phyloP scores from a whole-genome alignment of 2,113 vertebrate genomes.

The Trogon melanurus region DNA sequence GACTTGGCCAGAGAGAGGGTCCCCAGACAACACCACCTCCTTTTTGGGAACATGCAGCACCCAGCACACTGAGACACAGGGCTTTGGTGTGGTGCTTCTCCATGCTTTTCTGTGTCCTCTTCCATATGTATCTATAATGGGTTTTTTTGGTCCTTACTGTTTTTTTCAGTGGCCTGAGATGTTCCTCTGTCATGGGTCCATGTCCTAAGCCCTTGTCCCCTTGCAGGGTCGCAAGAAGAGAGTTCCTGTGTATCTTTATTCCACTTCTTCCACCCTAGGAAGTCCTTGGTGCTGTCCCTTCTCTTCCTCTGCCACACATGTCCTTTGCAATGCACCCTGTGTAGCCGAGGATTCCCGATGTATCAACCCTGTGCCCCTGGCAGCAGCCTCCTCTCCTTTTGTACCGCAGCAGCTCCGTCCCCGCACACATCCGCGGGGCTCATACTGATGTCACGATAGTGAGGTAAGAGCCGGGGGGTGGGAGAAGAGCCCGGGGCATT shows the following conservation, averaged over 20 bases:
- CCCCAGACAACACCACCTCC: not conserved
- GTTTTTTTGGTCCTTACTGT: not conserved
- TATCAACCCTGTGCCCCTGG: too few species aligned
- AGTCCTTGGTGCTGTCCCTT: not conserved
- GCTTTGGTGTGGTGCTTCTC: not conserved
- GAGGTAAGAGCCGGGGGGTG: not conserved
- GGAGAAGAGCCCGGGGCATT: not conserved
- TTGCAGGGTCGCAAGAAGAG: not conserved
- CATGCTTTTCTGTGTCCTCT: fast-evolving
- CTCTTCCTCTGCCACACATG: not conserved
- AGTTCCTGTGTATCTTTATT: not conserved
- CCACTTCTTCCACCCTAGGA: not conserved
- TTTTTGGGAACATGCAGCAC: not conserved
- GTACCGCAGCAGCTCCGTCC: not conserved
- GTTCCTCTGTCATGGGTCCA: not conserved
- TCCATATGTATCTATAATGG: not conserved
- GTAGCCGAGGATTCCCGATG: not conserved
- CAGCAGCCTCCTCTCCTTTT: not conserved
- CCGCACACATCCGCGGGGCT: not conserved
- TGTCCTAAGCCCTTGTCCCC: not conserved
- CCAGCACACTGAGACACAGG: not conserved
- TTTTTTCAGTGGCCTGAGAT: not conserved
- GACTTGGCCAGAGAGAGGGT: not conserved
- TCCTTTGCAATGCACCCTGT: not conserved
- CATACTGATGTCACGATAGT: not conserved